Percentiles rank a stretch among this genome's conserved stretches.
These are phyloP conservation scores for Poeciliopsis turneri DNA, from an alignment of 2,797 vertebrate species.

Conservation along the genomic window DNA sequence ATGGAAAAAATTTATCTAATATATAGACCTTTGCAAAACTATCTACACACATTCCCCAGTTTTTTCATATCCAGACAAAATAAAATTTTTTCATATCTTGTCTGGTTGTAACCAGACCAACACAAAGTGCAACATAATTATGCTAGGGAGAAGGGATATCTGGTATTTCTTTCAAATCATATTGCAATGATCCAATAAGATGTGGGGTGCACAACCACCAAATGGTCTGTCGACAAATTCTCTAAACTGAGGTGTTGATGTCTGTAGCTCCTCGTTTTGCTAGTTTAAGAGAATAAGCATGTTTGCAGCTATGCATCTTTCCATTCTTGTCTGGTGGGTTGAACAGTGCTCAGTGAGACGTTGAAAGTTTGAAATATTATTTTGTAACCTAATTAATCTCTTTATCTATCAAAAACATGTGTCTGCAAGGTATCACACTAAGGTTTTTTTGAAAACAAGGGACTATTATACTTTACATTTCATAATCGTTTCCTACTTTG, in stretches of 20 bases:
- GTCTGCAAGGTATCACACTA: no score
- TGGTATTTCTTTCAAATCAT: background rate
- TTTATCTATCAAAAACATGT: background rate
- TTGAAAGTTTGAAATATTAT: background rate
- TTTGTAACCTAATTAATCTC: background rate
- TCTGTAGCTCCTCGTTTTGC: background rate
- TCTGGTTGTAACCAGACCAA: background rate
- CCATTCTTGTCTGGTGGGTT: background rate
- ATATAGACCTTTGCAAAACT: background rate
- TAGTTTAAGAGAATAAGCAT: background rate
- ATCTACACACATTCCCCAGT: background rate
- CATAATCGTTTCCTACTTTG: background rate
- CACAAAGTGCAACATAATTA: background rate
- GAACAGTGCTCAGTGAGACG: background rate
- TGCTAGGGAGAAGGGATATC: background rate
- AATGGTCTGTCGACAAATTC: background rate
- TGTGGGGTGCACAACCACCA: background rate
- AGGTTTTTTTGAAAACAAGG: background rate
- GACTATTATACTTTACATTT: background rate
- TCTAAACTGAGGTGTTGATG: background rate
- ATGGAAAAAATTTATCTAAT: conserved; percentile 1
- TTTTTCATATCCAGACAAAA: background rate
- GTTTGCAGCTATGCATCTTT: background rate
- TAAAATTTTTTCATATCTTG: background rate
- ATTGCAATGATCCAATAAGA: background rate